Conservation (phyloP, 2,888 invertebrate species). For the Amphipyra berbera region DNA sequence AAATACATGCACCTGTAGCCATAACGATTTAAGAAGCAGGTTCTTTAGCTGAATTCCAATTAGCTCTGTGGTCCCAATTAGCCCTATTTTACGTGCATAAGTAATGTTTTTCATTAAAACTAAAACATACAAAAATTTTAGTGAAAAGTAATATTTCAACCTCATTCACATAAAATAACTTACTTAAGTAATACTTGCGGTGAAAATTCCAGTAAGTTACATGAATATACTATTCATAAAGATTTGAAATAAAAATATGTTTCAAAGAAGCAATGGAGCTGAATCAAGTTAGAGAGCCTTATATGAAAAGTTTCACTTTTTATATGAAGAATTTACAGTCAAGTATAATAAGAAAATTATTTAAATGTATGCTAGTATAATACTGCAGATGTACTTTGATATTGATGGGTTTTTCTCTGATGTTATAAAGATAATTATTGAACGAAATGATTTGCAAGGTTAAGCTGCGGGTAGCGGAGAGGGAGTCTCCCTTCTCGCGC, state of each 20-base stretch:
- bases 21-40: too few relatives aligned
- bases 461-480: too few relatives aligned
- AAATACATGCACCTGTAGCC: too few relatives aligned
- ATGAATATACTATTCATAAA: slow-evolving; percentile 45
- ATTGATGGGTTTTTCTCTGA: not conserved
- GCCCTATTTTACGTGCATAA: too few relatives aligned
- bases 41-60: too few relatives aligned
- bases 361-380: slow-evolving; percentile 26
- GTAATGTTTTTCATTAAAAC: too few relatives aligned
- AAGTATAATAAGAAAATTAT: slow-evolving; percentile 26
- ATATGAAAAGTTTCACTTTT: slow-evolving; percentile 36
- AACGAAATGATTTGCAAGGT: too few relatives aligned
- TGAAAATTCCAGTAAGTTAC: slow-evolving; percentile 26
- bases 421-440: too few relatives aligned
- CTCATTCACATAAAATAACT: slow-evolving; percentile 25
- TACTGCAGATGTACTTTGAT: slow-evolving; percentile 1
- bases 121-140: too few relatives aligned
- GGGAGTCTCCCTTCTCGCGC: too few relatives aligned
- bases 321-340: slow-evolving; percentile 20
- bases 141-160: slow-evolving; percentile 10
- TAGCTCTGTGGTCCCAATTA: too few relatives aligned
- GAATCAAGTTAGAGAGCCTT: slow-evolving; percentile 9
- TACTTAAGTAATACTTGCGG: slow-evolving; percentile 24
- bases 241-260: slow-evolving; percentile 38
- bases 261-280: slow-evolving; percentile 35